Evolutionary conservation across 2,113 vertebrate species (phyloP).

Genomic region (Cathartes aura): DNA sequence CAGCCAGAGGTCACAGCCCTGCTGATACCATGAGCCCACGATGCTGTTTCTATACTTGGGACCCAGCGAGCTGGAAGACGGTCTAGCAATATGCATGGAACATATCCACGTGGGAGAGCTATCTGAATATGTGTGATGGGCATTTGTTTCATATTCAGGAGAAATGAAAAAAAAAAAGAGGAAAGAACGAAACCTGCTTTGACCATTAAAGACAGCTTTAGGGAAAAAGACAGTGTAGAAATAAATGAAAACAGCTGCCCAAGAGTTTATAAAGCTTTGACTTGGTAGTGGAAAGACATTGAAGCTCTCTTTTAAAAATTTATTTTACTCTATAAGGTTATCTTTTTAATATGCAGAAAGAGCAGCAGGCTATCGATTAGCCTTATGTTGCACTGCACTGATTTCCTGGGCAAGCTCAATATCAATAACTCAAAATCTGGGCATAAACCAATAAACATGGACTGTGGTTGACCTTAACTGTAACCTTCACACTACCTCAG

Average conservation of each 20-base stretch:
- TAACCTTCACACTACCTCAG: slow-evolving; percentile 48
- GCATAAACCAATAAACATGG: slow-evolving; percentile 33
- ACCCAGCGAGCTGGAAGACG: not conserved
- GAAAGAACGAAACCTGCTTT: not conserved
- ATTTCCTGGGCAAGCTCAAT: slow-evolving; percentile 61
- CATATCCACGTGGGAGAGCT: not conserved
- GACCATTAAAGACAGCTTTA: not conserved
- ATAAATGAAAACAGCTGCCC: not conserved
- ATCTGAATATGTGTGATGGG: not conserved
- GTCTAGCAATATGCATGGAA: not conserved
- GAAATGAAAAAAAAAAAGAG: not conserved
- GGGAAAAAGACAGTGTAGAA: not conserved
- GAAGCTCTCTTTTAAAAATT: not conserved
- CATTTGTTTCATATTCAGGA: not conserved
- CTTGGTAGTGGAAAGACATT: not conserved
- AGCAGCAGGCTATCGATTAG: slow-evolving; percentile 49
- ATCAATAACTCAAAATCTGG: slow-evolving; percentile 43
- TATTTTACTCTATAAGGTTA: not conserved
- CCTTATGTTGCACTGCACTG: not conserved
- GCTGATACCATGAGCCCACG: not conserved
- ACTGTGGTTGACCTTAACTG: slow-evolving; percentile 7
- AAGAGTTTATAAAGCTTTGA: not conserved
- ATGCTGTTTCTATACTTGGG: not conserved
- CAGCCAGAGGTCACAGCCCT: not conserved
- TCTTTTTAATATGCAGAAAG: slow-evolving; percentile 62